Conservation (phyloP, 2,113 vertebrate genomes). For the Polypterus senegalus region DNA sequence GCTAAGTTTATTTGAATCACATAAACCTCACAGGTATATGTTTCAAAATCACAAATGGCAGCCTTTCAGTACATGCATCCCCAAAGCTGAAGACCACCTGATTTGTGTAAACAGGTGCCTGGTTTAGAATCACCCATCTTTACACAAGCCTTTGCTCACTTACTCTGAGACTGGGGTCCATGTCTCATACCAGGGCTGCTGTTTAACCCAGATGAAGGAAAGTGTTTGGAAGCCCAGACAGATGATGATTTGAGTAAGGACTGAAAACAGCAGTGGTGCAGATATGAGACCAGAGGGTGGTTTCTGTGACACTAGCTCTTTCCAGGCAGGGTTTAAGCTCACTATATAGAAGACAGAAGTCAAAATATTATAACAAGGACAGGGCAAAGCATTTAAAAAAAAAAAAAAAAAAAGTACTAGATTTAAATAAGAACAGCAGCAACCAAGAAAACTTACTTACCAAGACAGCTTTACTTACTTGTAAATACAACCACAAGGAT, state of each 20-base stretch:
- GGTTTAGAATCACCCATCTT: too few species aligned
- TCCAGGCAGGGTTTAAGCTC: conserved; percentile 94
- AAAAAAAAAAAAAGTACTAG: too few species aligned
- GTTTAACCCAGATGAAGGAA: conserved; percentile 73
- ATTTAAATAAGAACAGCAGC: too few species aligned
- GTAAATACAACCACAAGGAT: conserved; percentile 92
- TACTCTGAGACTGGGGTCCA: conserved; percentile 64
- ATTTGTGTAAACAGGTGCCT: too few species aligned
- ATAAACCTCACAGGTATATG: too few species aligned
- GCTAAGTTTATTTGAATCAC: too few species aligned
- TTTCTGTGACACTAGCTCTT: conserved; percentile 73
- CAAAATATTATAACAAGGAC: not conserved
- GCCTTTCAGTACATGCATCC: too few species aligned
- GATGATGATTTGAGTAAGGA: conserved; percentile 85
- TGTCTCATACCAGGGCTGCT: conserved; percentile 68
- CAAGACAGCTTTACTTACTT: conserved; percentile 60
- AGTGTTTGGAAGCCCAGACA: conserved; percentile 77
- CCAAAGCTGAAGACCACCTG: too few species aligned
- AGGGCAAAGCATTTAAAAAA: too few species aligned
- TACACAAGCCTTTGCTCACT: conserved; percentile 31
- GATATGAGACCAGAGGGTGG: conserved; percentile 92
- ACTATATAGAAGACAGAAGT: conserved; percentile 44
- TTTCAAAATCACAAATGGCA: too few species aligned
- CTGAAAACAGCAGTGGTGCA: conserved; percentile 75
- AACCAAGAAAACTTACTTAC: too few species aligned